Conservation (phyloP, 1,140 invertebrate genomes). For the Eriocheir sinensis region DNA sequence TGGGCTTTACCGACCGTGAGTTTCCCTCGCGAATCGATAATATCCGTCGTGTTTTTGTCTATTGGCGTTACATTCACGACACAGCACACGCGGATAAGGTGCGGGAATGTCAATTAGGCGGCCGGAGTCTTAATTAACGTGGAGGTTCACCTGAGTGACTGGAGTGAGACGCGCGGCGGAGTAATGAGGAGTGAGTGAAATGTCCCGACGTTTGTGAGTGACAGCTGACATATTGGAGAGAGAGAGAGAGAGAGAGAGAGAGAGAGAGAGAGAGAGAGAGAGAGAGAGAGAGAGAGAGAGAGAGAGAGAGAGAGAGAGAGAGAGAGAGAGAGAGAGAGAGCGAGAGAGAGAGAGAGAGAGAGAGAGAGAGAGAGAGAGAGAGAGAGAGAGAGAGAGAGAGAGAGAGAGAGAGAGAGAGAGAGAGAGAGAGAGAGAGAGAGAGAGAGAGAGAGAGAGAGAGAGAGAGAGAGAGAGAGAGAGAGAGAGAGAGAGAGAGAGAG, state of each 20-base stretch:
- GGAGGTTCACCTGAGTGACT: background rate
- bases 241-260: conserved; percentile 34
- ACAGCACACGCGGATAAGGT: conserved; percentile 13
- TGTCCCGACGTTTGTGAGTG: conserved; percentile 75
- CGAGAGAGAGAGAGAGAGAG: background rate
- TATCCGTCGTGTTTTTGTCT: background rate
- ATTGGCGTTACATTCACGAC: background rate
- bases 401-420: background rate
- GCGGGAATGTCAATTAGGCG: conserved; percentile 18
- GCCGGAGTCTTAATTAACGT: background rate
- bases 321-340: background rate
- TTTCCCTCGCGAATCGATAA: background rate
- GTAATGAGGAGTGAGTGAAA: conserved; percentile 77
- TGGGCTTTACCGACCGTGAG: background rate
- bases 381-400: conserved; percentile 7
- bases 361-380: background rate
- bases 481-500: conserved; percentile 34
- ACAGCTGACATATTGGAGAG: conserved; percentile 75
- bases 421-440: background rate
- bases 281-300: conserved; percentile 1
- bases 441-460: background rate
- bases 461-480: background rate
- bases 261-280: background rate
- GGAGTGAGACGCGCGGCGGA: conserved; percentile 46
- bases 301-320: conserved; percentile 34